A percentile compares a stretch with the other conserved stretches of the same genome.
Evolutionary conservation across 2,113 vertebrate genomes (phyloP).

Genomic region (Oryzias melastigma): DNA sequence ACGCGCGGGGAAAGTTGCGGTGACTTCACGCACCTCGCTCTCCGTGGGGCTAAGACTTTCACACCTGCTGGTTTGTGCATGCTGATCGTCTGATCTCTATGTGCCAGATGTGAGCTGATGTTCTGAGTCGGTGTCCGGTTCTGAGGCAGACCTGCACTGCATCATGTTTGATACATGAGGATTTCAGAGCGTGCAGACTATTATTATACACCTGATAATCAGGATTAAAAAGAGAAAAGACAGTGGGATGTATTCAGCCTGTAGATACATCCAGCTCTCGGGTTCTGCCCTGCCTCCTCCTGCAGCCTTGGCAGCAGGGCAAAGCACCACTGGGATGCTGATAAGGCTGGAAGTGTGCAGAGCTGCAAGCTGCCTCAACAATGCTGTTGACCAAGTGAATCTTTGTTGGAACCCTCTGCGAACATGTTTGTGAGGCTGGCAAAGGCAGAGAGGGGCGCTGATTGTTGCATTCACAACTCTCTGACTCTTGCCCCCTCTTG

Average conservation of each 20-base stretch:
- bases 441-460: conserved; percentile 13
- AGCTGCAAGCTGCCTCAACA: conserved; percentile 42
- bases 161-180: conserved; percentile 12
- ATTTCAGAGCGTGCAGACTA: too few species aligned
- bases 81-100: conserved; percentile 1
- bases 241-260: conserved; percentile 30
- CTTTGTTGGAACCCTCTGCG: conserved; percentile 38
- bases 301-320: conserved; percentile 44
- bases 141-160: conserved; percentile 10
- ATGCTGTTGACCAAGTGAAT: conserved; percentile 60
- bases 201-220: conserved; percentile 24
- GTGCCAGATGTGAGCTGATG: conserved; percentile 30
- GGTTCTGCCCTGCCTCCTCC: conserved; percentile 27
- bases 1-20: conserved; percentile 44
- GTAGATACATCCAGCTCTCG: conserved; percentile 30
- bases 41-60: neutral
- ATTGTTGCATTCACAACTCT: conserved; percentile 35
- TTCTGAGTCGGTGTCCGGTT: conserved; percentile 13
- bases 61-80: neutral
- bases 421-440: conserved; percentile 14
- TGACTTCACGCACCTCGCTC: conserved; percentile 38
- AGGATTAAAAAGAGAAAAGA: conserved; percentile 18
- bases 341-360: conserved; percentile 49
- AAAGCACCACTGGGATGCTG: conserved; percentile 53
- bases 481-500: conserved; percentile 54